phyloP scores from a whole-genome alignment of 2,113 vertebrate species.

The Crotalus horridus region DNA sequence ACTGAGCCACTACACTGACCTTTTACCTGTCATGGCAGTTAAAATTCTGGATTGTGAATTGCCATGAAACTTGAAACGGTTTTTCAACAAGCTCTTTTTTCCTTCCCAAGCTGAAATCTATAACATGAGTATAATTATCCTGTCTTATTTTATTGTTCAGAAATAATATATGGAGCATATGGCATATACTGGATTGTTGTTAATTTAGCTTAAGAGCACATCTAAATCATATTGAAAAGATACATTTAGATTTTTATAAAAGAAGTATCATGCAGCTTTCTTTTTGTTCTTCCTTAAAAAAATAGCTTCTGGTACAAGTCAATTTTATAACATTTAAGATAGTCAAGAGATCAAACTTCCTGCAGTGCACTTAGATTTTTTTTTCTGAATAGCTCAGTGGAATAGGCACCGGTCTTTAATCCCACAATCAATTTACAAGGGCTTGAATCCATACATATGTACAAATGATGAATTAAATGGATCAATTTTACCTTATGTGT shows the following conservation, averaged over 20 bases:
- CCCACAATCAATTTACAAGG: slow-evolving; percentile 64
- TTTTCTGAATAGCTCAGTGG: slow-evolving; percentile 24
- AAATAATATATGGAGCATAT: neutral
- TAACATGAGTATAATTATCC: neutral
- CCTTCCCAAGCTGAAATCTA: neutral
- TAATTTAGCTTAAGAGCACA: neutral
- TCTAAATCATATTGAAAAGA: neutral
- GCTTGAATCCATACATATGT: slow-evolving; percentile 66
- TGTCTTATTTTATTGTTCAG: neutral
- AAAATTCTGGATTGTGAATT: neutral
- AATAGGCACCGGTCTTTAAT: slow-evolving; percentile 56
- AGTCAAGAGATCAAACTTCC: slow-evolving; percentile 21
- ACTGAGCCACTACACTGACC: too few species aligned
- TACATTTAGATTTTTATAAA: neutral
- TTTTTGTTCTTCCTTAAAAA: neutral
- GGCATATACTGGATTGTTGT: neutral
- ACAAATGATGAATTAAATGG: slow-evolving; percentile 70
- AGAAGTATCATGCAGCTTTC: neutral
- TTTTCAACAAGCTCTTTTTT: neutral
- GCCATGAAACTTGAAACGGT: neutral
- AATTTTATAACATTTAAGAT: slow-evolving; percentile 13
- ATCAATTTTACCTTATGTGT: slow-evolving; percentile 70
- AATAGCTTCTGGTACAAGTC: neutral
- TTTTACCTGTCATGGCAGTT: neutral
- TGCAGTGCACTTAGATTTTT: slow-evolving; percentile 27